Conservation (phyloP, 2,797 vertebrate species). For the Holocentrus rufus region DNA sequence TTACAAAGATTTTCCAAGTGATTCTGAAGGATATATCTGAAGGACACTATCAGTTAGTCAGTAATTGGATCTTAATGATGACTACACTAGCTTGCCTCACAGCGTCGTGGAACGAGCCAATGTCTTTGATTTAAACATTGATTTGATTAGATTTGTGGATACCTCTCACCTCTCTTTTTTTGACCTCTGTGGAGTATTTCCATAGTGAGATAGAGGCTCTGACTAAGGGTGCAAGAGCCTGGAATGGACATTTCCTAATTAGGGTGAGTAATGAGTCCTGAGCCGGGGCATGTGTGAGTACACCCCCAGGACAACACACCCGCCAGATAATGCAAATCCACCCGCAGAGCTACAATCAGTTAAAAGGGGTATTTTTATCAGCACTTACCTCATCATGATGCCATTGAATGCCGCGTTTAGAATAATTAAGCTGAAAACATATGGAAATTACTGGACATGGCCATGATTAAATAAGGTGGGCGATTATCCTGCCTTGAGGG, state of each 20-base stretch:
- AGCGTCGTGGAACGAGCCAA: constrained; percentile 55
- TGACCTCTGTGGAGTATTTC: constrained; percentile 71
- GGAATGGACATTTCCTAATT: constrained; percentile 82
- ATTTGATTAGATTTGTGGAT: constrained; percentile 81
- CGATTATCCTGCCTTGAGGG: constrained; percentile 80
- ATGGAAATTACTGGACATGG: constrained; percentile 83
- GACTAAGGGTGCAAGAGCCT: constrained; percentile 71
- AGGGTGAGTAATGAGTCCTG: constrained; percentile 83
- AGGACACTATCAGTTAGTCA: constrained; percentile 76
- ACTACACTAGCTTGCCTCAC: constrained; percentile 72
- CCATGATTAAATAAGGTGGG: constrained; percentile 83
- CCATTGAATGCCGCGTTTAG: constrained; percentile 68
- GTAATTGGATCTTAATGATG: constrained; percentile 80
- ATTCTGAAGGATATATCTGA: constrained; percentile 79
- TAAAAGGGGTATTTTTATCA: constrained; percentile 78
- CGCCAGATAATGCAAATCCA: constrained; percentile 79
- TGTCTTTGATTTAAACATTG: constrained; percentile 78
- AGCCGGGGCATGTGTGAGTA: constrained; percentile 75
- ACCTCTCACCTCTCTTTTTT: constrained; percentile 68
- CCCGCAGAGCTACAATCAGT: constrained; percentile 78
- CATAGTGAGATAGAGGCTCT: constrained; percentile 72
- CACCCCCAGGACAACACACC: constrained; percentile 77
- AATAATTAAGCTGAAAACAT: constrained; percentile 82
- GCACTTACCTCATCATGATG: constrained; percentile 77
- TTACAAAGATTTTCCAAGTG: constrained; percentile 74